Base-by-base conservation (phyloP, 1,140 invertebrate species). In the Temnothorax longispinosus region DNA sequence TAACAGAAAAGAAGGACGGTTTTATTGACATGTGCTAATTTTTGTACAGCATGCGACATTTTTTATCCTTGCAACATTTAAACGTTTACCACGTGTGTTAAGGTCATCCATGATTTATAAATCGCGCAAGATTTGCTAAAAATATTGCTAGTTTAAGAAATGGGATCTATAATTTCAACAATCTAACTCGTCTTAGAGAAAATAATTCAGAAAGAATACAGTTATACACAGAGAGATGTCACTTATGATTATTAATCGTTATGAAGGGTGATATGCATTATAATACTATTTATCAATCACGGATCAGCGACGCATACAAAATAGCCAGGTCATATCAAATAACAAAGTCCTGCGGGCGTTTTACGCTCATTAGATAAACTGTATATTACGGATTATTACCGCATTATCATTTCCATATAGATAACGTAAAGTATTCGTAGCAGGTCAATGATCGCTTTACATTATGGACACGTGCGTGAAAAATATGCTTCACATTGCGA, bases 361-460 rank as follows among this genome's bases (percentile, higher is more conserved):
- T 69, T 27, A 81, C 18, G 47, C 13, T 56, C n/a, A 18, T 56
- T 54, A 41, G 10, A 81, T 71, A 71, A 81, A 67, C 47, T 69
- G 38, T 71, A 71, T 13, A 21, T 56, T 35, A 32, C 15, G 27
- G 41, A 41, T 69, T 54, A 67, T 67, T 80, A 56, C 32, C 58
- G 18, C 15, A 65, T 78, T 78, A 78, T 64, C 35, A 71, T 81
- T 80, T 80, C 47, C 5, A 71, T 32, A 15, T 32, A 80, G 62
- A 52, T 62, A 44, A 21, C 4, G 35, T 52, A 47, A 65, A 41
- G 32, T 32, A 44, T 81, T 81, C 5, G 6, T 27, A 71, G 6
- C 21, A 8, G 47, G 32, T 81, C 64, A 54, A 81, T 41, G 10
- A 7, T 13, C 47, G n/a, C 2, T 27, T 27, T 80, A 67, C 13